phyloP scores from a whole-genome alignment of 2,113 vertebrate species.

The Ploceus nigricollis region DNA sequence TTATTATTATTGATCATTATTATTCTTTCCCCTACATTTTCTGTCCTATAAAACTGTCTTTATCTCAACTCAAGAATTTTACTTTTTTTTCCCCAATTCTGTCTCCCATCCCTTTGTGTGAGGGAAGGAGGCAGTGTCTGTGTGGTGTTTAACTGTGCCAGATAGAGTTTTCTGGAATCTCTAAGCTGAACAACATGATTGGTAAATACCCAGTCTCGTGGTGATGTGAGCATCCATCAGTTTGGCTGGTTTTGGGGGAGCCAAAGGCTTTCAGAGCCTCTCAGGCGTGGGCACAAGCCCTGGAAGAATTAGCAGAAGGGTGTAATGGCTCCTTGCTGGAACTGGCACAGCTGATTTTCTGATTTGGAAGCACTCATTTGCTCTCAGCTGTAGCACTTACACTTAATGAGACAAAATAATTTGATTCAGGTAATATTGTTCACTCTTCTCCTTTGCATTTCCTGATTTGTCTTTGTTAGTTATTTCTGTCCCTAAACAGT shows the following conservation, averaged over 20 bases:
- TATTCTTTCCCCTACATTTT: background rate
- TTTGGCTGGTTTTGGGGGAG: background rate
- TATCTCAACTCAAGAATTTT: background rate
- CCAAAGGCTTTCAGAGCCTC: background rate
- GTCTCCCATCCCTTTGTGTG: background rate
- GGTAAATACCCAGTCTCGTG: fast-evolving
- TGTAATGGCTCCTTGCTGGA: background rate
- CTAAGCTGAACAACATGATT: background rate
- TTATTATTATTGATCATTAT: background rate
- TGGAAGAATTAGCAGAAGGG: background rate
- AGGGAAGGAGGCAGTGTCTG: background rate
- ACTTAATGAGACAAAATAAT: background rate
- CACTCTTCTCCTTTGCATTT: background rate
- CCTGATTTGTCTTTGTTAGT: background rate
- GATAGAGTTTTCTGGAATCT: background rate
- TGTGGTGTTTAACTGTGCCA: background rate
- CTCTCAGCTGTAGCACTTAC: background rate
- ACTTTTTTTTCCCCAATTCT: background rate
- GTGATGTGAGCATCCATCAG: background rate
- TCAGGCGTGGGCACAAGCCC: background rate
- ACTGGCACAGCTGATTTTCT: background rate
- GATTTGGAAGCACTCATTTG: background rate
- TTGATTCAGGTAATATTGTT: background rate
- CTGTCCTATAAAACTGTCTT: background rate
- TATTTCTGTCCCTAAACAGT: background rate